Evolutionary conservation across 1,140 invertebrate genomes (phyloP).

Genomic region (Drosophila tsacasi): DNA sequence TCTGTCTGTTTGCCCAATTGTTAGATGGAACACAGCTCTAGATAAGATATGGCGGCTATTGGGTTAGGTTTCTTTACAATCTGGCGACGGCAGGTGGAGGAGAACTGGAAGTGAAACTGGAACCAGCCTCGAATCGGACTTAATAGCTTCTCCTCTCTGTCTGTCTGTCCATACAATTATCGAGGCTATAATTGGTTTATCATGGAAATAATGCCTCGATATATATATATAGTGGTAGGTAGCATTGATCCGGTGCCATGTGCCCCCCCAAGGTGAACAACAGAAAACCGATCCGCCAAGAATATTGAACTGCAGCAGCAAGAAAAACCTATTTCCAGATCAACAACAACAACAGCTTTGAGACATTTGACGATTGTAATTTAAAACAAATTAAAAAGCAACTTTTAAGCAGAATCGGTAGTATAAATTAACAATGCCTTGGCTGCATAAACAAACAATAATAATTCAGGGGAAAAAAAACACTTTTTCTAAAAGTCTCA

Average conservation of each 20-base stretch:
- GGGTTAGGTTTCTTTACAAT: conserved; percentile 12
- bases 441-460: conserved; percentile 1
- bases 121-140: conserved; percentile 17
- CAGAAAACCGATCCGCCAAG: conserved; percentile 36
- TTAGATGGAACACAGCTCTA: conserved; percentile 16
- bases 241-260: conserved; percentile 29
- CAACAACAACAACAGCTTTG: not conserved
- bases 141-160: conserved; percentile 3
- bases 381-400: conserved; percentile 26
- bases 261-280: conserved; percentile 44
- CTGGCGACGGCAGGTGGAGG: not conserved
- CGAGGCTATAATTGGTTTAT: conserved; percentile 59
- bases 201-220: conserved; percentile 23
- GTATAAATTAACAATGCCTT: conserved; percentile 1
- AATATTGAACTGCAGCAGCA: conserved; percentile 47
- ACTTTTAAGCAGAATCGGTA: not conserved
- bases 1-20: conserved; percentile 31
- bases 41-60: conserved; percentile 18
- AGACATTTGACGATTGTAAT: conserved; percentile 20
- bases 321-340: conserved; percentile 25
- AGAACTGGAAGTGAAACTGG: not conserved
- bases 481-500: not conserved
- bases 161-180: conserved; percentile 52
- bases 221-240: conserved; percentile 15
- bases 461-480: not conserved